Evolutionary conservation across 2,113 vertebrate species (phyloP).

Genomic region (Nesospiza acunhae): DNA sequence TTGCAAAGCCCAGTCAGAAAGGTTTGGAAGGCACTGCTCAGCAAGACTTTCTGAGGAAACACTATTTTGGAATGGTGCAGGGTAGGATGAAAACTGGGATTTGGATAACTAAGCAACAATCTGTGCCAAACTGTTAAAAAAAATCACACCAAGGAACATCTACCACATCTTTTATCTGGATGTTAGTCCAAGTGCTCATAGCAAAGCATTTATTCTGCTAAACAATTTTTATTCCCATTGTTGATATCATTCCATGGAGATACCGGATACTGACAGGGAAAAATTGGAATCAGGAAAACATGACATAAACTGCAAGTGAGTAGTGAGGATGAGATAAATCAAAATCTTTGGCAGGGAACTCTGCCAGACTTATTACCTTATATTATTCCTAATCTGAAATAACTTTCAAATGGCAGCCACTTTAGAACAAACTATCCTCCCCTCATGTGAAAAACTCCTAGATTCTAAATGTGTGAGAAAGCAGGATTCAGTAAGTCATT

Average conservation of each 20-base stretch:
- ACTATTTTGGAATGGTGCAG: background rate
- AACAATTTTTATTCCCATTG: background rate
- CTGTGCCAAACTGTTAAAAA: background rate
- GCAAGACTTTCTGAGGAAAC: background rate
- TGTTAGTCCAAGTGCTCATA: background rate
- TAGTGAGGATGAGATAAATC: conserved; percentile 11
- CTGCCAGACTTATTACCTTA: background rate
- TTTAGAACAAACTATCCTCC: background rate
- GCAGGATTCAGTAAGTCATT: background rate
- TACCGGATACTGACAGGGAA: background rate
- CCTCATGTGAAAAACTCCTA: background rate
- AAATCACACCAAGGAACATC: background rate
- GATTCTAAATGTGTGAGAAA: background rate
- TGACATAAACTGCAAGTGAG: background rate
- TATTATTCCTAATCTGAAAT: background rate
- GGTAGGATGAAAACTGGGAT: background rate
- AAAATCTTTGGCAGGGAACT: background rate
- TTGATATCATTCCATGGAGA: background rate
- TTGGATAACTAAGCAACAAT: background rate
- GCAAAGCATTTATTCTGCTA: background rate
- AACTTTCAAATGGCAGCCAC: background rate
- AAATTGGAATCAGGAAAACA: background rate
- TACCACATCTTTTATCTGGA: background rate
- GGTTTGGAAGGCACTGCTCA: background rate
- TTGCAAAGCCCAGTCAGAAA: background rate